Evolutionary conservation across 1,140 invertebrate species (phyloP).

Genomic region (Diorhabda sublineata): DNA sequence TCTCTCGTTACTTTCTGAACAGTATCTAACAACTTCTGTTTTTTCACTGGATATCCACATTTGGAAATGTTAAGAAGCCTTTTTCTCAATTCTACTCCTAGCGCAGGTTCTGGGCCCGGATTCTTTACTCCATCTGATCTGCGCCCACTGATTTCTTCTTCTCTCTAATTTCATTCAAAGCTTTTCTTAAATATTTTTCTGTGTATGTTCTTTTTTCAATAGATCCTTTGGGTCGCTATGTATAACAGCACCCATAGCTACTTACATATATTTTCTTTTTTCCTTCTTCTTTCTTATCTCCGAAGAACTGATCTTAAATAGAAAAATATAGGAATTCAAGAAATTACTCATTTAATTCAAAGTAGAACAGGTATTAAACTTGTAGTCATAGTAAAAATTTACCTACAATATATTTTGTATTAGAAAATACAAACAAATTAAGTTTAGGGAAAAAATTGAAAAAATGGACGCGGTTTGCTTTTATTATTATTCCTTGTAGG

Average conservation of each 20-base stretch:
- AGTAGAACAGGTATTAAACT: background rate
- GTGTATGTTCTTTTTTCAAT: conserved; percentile 6
- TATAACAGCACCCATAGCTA: too few species aligned
- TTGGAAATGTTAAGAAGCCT: conserved; percentile 5
- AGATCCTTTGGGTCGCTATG: too few species aligned
- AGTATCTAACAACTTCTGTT: background rate
- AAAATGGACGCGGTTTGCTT: conserved; percentile 7
- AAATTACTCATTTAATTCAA: conserved; percentile 5
- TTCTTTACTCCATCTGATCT: conserved; percentile 30
- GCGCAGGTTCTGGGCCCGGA: conserved; percentile 29
- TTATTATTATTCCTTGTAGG: conserved; percentile 1
- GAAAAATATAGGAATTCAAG: background rate
- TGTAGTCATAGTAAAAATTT: background rate
- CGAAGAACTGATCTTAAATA: conserved; percentile 5
- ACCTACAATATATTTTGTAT: background rate
- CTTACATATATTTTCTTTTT: background rate
- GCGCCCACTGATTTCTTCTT: conserved; percentile 24
- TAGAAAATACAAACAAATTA: background rate
- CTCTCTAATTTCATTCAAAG: conserved; percentile 21
- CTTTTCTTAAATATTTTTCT: conserved; percentile 16
- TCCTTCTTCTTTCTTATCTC: conserved; percentile 5
- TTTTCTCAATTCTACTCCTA: conserved; percentile 31
- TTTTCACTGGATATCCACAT: conserved; percentile 12
- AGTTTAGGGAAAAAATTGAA: conserved; percentile 2
- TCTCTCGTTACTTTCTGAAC: background rate